Conservation (phyloP, 1,140 invertebrate genomes). For the Wasmannia auropunctata region DNA sequence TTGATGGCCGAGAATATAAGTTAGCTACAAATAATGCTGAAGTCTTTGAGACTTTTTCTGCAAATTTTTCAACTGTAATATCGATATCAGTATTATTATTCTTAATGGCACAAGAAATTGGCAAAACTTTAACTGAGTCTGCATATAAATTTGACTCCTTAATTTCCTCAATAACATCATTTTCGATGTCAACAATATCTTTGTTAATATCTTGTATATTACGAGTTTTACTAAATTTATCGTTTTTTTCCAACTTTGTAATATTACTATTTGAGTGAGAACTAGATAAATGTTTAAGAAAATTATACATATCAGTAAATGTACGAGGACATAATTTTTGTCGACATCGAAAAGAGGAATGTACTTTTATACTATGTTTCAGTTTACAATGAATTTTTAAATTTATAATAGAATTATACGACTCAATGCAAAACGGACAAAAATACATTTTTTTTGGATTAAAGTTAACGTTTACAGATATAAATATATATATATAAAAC, state of each 20-base stretch:
- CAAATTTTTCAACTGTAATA: background rate
- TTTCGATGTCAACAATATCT: no score
- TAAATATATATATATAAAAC: no score
- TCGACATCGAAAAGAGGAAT: background rate
- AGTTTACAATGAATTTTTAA: constrained; percentile 1
- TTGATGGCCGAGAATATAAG: constrained; percentile 9
- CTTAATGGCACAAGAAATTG: background rate
- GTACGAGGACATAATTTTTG: background rate
- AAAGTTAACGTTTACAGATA: no score
- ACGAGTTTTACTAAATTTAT: background rate
- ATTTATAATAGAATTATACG: background rate
- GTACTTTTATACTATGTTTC: background rate
- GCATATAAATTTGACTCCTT: no score
- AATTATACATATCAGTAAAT: constrained; percentile 19
- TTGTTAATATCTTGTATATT: no score
- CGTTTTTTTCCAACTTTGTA: background rate
- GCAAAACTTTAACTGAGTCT: no score
- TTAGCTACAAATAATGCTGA: background rate
- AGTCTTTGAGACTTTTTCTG: background rate
- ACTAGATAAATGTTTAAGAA: constrained; percentile 12
- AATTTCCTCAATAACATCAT: no score
- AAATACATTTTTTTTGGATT: background rate
- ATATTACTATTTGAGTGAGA: background rate
- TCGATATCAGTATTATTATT: background rate
- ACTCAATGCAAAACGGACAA: constrained; percentile 9